Evolutionary conservation across 2,888 invertebrate genomes (phyloP), one percentile per base, ranked within the genome.

Genomic region (Pandemis corylana): DNA sequence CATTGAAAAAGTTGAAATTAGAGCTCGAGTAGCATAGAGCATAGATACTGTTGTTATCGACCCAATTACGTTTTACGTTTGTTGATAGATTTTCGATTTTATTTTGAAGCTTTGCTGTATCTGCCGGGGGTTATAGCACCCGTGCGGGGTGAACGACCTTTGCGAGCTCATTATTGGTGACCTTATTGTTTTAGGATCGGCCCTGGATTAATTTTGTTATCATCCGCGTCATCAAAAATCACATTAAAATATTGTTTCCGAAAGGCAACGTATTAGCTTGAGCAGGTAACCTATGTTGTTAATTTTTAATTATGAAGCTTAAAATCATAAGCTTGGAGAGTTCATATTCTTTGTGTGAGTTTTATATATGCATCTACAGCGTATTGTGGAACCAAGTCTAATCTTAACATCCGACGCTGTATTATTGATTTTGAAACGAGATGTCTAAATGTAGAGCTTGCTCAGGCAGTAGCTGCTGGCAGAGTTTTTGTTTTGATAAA

Each of bases 181-280:
- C 73, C 41, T 65, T 73, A 73, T 73, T 65, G 69, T 69, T 73
- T 73, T 73, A 69, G 59, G 73, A 69, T 68, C 7, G 53, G 15
- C n/a, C 28, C 13, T 9, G 44, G 61, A 42, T 68, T 53, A 62
- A 41, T 51, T 67, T 41, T 36, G 36, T 67, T 67, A 41, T 53
- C 53, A 67, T 42, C 65, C 65, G 49, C 49, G 15, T 53, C 67
- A 53, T 41, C 15, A 53, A 67, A 67, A 53, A 53, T 67, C 49
- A 36, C 65, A 65, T 65, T 65, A 10, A 20, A 44, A 65, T 65
- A 20, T 65, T 49, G 36, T 7, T 65, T 65, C 20, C 28, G 1
- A 13, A 28, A 28, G 49, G 28, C 49, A 65, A 9, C 46, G 28
- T 20, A 20, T 13, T 20, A 46, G 46, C 13, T 20, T 7, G 44